Base-by-base conservation (phyloP, 2,113 vertebrate species). In the Callospermophilus lateralis region DNA sequence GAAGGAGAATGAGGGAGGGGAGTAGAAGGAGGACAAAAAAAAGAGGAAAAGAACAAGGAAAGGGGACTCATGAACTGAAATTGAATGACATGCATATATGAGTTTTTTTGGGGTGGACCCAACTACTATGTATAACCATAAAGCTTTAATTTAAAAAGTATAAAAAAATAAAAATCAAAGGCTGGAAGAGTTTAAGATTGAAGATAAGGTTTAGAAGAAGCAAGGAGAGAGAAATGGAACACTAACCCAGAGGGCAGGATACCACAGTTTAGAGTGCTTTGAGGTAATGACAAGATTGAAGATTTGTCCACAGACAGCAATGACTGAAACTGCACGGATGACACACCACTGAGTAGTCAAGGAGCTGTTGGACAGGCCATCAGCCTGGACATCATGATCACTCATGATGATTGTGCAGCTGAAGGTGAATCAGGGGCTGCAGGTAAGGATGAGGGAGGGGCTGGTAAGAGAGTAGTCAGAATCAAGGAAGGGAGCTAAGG, bases 291-390 rank as follows among this genome's bases (percentile, higher is more conserved):
- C 6, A 61, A 90, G 70, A 87, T 79, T 15, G 32, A 84, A 87
- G 48, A 84, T 68, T 87, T 68, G 37, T 90, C 45, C 26, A 16
- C 61, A 24, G 76, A 53, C 61, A 30, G 32, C 2, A 2, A 6
- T 86, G 20, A 76, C 67, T 92, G 72, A 79, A 68, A 45, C 94
- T 95, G 72, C 79, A 37, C 20, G 39, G 65, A 86, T 32, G 8
- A 70, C n/a, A 77, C 32, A 34, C 45, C 6, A 37, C 34, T 87
- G 80, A 96, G 65, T 83, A 78, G 42, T 88, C 80, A 92, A 76
- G 61, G 42, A 89, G 37, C 48, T 67, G 30, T 30, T 63, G 37
- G 42, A 20, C 26, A 55, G 58, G 28, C 83, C 73, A 92, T 89
- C 39, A 4, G 73, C 8, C 24, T 26, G 34, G 39, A 89, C 26